phyloP scores from a whole-genome alignment of 2,888 invertebrate species.

The Gnatocerus cornutus region DNA sequence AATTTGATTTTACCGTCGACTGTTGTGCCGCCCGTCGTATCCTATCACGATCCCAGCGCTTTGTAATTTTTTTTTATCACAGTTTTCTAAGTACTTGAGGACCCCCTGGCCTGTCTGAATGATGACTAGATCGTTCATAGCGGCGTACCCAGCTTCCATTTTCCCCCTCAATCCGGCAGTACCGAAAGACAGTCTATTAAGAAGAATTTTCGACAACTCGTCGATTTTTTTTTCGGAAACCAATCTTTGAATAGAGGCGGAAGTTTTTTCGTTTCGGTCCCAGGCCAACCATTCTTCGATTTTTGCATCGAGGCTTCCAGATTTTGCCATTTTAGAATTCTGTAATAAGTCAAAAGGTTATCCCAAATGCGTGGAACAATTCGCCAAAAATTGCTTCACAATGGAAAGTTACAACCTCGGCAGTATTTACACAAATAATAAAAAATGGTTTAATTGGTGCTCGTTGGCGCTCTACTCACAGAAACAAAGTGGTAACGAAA shows the following conservation, averaged over 20 bases:
- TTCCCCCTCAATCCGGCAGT: conserved; percentile 94
- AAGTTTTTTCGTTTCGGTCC: conserved; percentile 83
- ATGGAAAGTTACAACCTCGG: neutral
- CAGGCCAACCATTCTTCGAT: conserved; percentile 83
- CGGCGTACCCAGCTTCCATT: conserved; percentile 94
- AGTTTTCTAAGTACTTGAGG: conserved; percentile 80
- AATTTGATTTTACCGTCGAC: conserved; percentile 88
- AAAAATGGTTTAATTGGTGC: conserved; percentile 9
- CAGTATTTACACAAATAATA: conserved; percentile 22
- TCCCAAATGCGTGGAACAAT: neutral
- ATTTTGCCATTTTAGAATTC: conserved; percentile 2
- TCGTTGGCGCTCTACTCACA: neutral
- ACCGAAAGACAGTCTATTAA: conserved; percentile 87
- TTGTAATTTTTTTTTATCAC: conserved; percentile 74
- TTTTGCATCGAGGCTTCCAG: conserved; percentile 75
- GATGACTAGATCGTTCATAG: conserved; percentile 97
- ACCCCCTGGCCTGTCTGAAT: conserved; percentile 96
- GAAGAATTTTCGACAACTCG: conserved; percentile 78
- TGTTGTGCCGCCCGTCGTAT: conserved; percentile 94
- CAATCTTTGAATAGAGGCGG: conserved; percentile 77
- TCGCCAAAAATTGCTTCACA: neutral
- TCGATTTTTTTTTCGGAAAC: conserved; percentile 74
- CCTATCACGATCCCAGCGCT: conserved; percentile 89
- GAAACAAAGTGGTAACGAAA: conserved; percentile 11
- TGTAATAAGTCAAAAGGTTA: conserved; percentile 7